Percentiles rank a stretch among this genome's conserved stretches.
Evolutionary conservation across 2,113 vertebrate genomes (phyloP).

Genomic region (Carlito syrichta): DNA sequence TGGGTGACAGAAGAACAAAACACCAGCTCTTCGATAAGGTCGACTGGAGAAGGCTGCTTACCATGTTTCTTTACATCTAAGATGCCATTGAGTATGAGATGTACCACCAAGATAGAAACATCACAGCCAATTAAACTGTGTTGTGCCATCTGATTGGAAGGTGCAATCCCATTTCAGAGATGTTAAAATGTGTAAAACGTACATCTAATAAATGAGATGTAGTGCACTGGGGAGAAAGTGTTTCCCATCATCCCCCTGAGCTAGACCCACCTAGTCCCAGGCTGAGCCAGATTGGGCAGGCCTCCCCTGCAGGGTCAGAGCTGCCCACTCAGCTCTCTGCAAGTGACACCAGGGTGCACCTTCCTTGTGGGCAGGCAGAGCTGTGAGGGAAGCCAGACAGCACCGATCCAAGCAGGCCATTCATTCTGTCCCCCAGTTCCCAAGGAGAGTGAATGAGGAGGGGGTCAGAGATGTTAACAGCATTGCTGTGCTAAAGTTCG

Average conservation of each 20-base stretch:
- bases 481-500: background rate
- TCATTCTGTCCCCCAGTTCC: background rate
- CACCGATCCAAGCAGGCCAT: background rate
- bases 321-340: background rate
- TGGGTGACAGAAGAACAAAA: background rate
- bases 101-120: background rate
- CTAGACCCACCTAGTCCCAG: background rate
- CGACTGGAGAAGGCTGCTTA: background rate
- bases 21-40: background rate
- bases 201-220: background rate
- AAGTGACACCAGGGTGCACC: background rate
- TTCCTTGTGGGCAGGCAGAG: background rate
- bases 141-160: background rate
- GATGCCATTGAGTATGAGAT: background rate
- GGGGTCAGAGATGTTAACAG: background rate
- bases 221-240: background rate
- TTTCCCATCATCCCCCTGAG: background rate
- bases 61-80: background rate
- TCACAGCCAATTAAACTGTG: background rate
- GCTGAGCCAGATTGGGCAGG: background rate
- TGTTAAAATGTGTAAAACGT: background rate
- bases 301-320: background rate
- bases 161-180: background rate
- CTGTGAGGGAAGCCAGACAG: background rate
- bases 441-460: background rate